Evolutionary conservation across 2,888 invertebrate species (phyloP).

Genomic region (Nemoura dubitans): DNA sequence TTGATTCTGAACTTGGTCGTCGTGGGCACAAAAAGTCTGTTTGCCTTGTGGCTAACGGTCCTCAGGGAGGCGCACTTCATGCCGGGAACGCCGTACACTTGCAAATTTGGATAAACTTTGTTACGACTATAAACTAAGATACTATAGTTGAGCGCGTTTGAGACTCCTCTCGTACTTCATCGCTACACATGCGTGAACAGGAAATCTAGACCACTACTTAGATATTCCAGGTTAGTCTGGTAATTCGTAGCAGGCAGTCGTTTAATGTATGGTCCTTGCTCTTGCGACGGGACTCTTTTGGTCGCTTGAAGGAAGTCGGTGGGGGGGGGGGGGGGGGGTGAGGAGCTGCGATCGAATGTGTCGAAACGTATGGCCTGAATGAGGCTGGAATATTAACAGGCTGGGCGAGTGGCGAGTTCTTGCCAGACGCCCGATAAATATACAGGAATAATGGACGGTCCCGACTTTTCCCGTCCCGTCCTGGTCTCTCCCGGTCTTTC

Average conservation of each 20-base stretch:
- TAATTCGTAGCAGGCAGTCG: not conserved
- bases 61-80: not conserved
- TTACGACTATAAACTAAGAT: not conserved
- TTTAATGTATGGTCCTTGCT: not conserved
- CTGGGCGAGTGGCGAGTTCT: not conserved
- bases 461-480: too few relatives aligned
- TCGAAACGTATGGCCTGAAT: not conserved
- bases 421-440: not conserved
- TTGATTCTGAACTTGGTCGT: not conserved
- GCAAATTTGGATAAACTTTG: not conserved
- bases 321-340: not conserved
- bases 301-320: not conserved
- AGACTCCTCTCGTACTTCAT: not conserved
- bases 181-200: not conserved
- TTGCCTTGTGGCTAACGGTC: not conserved
- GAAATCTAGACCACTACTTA: not conserved
- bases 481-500: too few relatives aligned
- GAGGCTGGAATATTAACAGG: not conserved
- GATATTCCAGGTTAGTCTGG: not conserved
- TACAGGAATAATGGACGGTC: not conserved
- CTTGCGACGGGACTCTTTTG: not conserved
- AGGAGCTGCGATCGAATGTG: too few relatives aligned
- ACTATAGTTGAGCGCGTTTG: not conserved
- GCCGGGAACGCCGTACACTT: not conserved
- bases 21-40: not conserved